These are phyloP conservation scores for Tipula lateralis DNA, from an alignment of 2,888 invertebrate species.

Conservation along the genomic window DNA sequence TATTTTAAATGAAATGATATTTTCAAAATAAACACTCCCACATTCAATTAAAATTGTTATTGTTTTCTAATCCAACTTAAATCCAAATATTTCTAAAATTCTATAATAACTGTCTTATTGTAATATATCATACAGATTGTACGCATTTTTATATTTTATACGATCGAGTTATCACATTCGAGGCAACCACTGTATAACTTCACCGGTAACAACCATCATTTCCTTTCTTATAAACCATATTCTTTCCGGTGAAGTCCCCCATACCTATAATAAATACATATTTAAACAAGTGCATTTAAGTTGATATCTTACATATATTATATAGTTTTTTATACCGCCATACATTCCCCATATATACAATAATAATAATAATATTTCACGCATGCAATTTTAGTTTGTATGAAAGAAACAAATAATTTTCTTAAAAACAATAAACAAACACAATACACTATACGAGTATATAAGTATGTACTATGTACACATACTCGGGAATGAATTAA, in stretches of 20 bases:
- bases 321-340: not conserved
- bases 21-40: no score
- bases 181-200: not conserved
- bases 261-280: not conserved
- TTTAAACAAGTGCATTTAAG: not conserved
- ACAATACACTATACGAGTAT: not conserved
- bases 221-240: not conserved
- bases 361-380: not conserved
- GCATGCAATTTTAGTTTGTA: not conserved
- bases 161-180: no score
- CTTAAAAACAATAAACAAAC: constrained; percentile 1
- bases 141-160: no score
- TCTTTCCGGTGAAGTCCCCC: not conserved
- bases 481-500: not conserved
- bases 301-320: not conserved
- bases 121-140: no score
- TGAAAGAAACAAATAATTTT: not conserved
- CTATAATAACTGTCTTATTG: no score
- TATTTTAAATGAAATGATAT: no score
- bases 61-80: no score
- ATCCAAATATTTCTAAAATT: no score
- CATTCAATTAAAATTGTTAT: no score
- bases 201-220: not conserved
- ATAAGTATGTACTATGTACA: not conserved
- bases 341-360: not conserved